Percentiles rank a stretch among this genome's conserved stretches.
Conservation (phyloP, 2,113 vertebrate species). For the Ophthalmolycus amberensis region DNA sequence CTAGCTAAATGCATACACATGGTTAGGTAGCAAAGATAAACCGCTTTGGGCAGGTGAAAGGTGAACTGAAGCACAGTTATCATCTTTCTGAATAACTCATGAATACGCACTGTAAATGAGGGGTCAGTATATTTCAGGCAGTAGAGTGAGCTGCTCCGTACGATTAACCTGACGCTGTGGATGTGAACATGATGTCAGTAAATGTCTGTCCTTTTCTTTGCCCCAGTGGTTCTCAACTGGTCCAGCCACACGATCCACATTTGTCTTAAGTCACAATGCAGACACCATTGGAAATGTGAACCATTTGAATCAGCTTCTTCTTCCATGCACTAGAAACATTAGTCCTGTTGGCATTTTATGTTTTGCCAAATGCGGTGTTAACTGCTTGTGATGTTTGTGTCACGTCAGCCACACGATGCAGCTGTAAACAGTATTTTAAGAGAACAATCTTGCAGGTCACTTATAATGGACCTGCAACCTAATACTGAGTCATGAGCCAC, state of each 20-base stretch:
- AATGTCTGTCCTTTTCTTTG: conserved; percentile 54
- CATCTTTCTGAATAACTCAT: conserved; percentile 6
- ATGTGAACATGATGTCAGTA: conserved; percentile 61
- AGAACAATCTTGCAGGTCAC: neutral
- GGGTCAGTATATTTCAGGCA: neutral
- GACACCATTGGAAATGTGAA: neutral
- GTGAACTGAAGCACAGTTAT: neutral
- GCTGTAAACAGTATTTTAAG: neutral
- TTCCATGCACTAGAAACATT: neutral
- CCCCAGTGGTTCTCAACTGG: conserved; percentile 67
- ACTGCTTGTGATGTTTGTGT: neutral
- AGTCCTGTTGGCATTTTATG: neutral
- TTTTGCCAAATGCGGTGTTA: neutral
- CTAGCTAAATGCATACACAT: neutral
- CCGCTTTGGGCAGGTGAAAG: neutral
- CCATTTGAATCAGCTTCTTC: neutral
- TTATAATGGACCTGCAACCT: neutral
- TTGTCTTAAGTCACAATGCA: neutral
- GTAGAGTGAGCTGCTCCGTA: conserved; percentile 28
- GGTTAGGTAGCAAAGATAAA: neutral
- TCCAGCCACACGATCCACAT: conserved; percentile 20
- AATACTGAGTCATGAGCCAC: conserved; percentile 21
- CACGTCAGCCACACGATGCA: conserved; percentile 8
- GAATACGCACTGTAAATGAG: neutral
- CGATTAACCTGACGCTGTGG: conserved; percentile 24